Conservation (phyloP, 2,113 vertebrate genomes). For the Aix galericulata region DNA sequence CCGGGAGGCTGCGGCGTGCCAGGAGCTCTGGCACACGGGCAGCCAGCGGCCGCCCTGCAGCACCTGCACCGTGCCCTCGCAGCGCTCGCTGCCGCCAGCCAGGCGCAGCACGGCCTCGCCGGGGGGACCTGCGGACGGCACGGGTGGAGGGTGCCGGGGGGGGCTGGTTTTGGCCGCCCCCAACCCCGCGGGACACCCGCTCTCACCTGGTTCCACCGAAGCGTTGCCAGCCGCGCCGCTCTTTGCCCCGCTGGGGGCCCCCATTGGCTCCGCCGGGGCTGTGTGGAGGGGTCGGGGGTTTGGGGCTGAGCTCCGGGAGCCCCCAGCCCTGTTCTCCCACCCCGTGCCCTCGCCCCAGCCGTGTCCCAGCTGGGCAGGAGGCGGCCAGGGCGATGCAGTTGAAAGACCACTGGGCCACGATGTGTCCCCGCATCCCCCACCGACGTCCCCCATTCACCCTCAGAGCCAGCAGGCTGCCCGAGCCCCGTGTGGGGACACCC, state of each 20-base stretch:
- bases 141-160: not conserved
- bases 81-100: slow-evolving; percentile 12
- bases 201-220: slow-evolving; percentile 17
- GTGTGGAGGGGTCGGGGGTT: not conserved
- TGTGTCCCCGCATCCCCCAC: no score
- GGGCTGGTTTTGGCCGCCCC: not conserved
- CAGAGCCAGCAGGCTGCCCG: no score
- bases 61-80: slow-evolving; percentile 38
- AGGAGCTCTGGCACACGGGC: not conserved
- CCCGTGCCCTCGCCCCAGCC: no score
- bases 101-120: not conserved
- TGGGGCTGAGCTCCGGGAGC: not conserved
- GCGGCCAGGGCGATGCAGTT: no score
- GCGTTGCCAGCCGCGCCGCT: not conserved
- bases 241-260: fast-evolving
- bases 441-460: no score
- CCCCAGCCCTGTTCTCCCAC: no score
- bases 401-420: no score
- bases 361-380: no score
- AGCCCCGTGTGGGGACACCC: no score
- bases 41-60: not conserved
- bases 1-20: not conserved
- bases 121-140: not conserved
- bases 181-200: not conserved
- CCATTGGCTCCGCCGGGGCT: fast-evolving